Base-by-base conservation (phyloP, 2,888 invertebrate genomes). In the Tubulanus polymorphus region DNA sequence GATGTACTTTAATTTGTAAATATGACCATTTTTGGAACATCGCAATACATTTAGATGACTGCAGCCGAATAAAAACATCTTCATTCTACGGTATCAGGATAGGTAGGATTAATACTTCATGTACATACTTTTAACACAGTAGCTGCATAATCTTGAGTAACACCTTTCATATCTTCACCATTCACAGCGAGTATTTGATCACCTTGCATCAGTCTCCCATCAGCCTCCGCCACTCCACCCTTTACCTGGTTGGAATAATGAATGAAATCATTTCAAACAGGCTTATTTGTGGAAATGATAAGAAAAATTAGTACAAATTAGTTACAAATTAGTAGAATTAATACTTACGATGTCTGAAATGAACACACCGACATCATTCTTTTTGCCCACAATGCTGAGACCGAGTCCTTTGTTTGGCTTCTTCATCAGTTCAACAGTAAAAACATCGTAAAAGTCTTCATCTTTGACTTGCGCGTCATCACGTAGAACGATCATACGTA, bases 101-200 rank as follows among this genome's bases (percentile, higher is more conserved):
- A 41, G 41, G 3, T 15, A 15, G 18, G 15, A 15, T 18, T 23
- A 41, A 5, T 8, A 41, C 20, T 41, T 41, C 23, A 23, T 15
- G 20, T 8, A 37, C 45, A 50, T 64, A 81, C 82, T 70, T 96
- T 95, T 65, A 97, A 85, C 53, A 93, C 85, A 18, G 92, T 88
- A 48, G 91, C 93, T 10, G 91, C 92, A 63, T 92, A 88, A 69
- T 93, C 88, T 71, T 91, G 89, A 63, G 81, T 79, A 32, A 78
- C 73, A 55, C 73, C 75, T 18, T 80, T 70, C 64, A 82, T 75
- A 62, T 92, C 90, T 69, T 91, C 88, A 2, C 90, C 92, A 76
- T 95, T 93, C 15, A 97, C 90, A 30, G 91, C 84, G 8, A 91
- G 82, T 50, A 99, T 86, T 70, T 91, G 86, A 80, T 99, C 97